Percentiles rank a stretch among this genome's conserved stretches.
phyloP scores from a whole-genome alignment of 2,888 invertebrate genomes.

The Sminthurides aquaticus region DNA sequence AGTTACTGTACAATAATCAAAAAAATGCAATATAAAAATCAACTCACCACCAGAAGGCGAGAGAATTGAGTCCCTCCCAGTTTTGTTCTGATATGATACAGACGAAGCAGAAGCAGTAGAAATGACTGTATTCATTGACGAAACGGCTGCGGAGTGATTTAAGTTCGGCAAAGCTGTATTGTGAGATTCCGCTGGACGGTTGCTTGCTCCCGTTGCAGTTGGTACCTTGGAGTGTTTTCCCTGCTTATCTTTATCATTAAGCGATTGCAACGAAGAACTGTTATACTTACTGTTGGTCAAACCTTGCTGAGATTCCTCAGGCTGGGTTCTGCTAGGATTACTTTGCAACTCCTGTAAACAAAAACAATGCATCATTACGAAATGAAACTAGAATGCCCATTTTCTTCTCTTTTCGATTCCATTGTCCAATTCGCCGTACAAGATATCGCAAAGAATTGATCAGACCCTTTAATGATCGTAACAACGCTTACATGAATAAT shows the following conservation, averaged over 20 bases:
- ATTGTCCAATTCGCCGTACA: no score
- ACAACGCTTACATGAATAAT: slow-evolving; percentile 32
- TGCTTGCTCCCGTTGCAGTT: background rate
- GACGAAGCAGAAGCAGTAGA: background rate
- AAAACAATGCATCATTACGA: background rate
- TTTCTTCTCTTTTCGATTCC: no score
- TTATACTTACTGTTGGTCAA: slow-evolving; percentile 20
- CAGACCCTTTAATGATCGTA: no score
- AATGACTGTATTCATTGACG: background rate
- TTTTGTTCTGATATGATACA: background rate
- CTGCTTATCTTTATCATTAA: slow-evolving; percentile 18
- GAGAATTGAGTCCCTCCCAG: background rate
- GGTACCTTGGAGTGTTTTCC: slow-evolving; percentile 11
- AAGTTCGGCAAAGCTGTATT: background rate
- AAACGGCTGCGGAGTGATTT: background rate
- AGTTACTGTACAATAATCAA: no score
- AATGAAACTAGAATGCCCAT: no score
- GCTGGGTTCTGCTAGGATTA: slow-evolving; percentile 14
- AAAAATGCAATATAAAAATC: background rate
- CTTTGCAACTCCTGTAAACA: slow-evolving; percentile 10
- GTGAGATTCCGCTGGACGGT: slow-evolving; percentile 8
- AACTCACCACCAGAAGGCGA: background rate
- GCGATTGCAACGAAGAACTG: slow-evolving; percentile 27
- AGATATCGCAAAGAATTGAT: no score
- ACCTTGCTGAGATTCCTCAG: slow-evolving; percentile 24